These are phyloP conservation scores for Euura lappo DNA, from an alignment of 1,140 invertebrate species.

Conservation along the genomic window DNA sequence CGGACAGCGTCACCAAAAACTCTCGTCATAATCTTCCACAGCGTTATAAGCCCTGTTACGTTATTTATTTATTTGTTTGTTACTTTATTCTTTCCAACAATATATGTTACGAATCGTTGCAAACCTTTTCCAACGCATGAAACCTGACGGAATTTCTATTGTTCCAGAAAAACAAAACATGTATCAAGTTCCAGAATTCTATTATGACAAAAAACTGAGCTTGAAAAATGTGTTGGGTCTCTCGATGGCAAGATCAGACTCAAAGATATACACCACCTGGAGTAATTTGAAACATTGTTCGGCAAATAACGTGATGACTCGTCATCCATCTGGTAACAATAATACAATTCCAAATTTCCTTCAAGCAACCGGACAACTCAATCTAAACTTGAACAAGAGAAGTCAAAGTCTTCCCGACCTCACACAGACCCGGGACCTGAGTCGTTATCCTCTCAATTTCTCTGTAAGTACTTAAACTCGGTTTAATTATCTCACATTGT, in stretches of 20 bases:
- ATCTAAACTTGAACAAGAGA: constrained; percentile 36
- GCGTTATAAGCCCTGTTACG: too few relatives aligned
- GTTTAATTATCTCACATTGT: not conserved
- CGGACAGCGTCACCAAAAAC: too few relatives aligned
- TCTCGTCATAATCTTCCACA: too few relatives aligned
- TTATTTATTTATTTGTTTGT: not conserved
- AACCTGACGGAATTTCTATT: not conserved
- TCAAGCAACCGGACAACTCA: constrained; percentile 34
- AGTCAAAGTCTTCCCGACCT: constrained; percentile 56
- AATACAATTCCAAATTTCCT: constrained; percentile 63
- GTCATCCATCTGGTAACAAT: constrained; percentile 81
- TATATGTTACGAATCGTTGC: too few relatives aligned
- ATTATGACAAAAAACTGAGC: constrained; percentile 47
- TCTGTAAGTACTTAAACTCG: constrained; percentile 40
- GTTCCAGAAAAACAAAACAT: constrained; percentile 53
- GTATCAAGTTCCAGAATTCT: constrained; percentile 43
- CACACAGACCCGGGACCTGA: constrained; percentile 37
- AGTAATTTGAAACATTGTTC: constrained; percentile 74
- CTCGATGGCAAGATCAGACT: constrained; percentile 84
- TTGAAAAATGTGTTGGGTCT: constrained; percentile 64
- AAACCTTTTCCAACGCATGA: not conserved
- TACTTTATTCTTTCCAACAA: not conserved
- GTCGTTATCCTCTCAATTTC: constrained; percentile 52
- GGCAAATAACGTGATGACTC: constrained; percentile 56
- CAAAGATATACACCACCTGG: constrained; percentile 81